These are phyloP conservation scores for Chinchilla lanigera DNA, from an alignment of 2,113 vertebrate genomes.

Conservation along the genomic window DNA sequence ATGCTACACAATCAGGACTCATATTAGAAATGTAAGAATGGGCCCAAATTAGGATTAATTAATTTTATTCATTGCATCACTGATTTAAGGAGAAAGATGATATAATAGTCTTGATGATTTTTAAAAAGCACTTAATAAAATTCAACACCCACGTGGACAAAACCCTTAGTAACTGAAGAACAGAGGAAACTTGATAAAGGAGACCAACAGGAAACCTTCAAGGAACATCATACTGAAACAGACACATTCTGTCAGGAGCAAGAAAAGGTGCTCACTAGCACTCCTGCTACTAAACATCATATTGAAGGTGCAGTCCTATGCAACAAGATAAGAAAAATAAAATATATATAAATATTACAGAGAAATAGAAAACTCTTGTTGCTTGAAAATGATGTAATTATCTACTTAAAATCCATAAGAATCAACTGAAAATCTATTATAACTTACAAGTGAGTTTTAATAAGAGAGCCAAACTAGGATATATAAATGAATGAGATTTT, in stretches of 20 bases:
- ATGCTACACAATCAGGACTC: neutral
- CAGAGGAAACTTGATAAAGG: neutral
- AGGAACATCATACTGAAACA: neutral
- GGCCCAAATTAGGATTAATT: neutral
- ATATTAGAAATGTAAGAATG: neutral
- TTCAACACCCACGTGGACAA: neutral
- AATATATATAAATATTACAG: neutral
- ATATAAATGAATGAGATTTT: slow-evolving; percentile 7
- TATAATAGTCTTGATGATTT: neutral
- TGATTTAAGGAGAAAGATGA: neutral
- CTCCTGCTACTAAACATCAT: neutral
- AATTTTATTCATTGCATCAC: slow-evolving; percentile 27
- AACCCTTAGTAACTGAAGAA: neutral
- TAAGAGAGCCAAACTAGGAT: slow-evolving; percentile 1
- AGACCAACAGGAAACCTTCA: neutral
- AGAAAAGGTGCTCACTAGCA: neutral
- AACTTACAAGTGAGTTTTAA: neutral
- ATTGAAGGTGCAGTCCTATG: neutral
- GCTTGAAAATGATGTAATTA: neutral
- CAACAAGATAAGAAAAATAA: slow-evolving; percentile 40
- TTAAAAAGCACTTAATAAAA: neutral
- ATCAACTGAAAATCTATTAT: neutral
- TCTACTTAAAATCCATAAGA: neutral
- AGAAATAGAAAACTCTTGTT: slow-evolving; percentile 1
- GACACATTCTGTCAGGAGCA: neutral